Conservation (phyloP, 2,888 invertebrate species). For the Drosophila ezoana region DNA sequence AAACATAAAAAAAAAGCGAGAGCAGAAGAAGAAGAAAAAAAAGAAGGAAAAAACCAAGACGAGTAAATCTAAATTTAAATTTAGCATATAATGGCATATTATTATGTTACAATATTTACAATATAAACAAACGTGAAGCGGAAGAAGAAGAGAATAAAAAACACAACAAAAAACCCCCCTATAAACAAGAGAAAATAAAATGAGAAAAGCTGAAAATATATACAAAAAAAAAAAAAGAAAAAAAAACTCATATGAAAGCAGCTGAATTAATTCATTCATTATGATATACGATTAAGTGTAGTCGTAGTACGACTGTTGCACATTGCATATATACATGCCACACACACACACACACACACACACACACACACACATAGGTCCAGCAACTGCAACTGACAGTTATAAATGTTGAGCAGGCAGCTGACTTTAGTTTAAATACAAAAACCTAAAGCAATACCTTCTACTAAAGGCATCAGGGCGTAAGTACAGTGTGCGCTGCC, state of each 20-base stretch:
- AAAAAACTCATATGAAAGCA: slow-evolving; percentile 48
- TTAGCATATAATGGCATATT: slow-evolving; percentile 70
- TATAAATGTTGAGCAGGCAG: slow-evolving; percentile 49
- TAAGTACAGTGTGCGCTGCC: slow-evolving; percentile 25
- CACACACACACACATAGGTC: slow-evolving; percentile 6
- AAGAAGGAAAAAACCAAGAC: slow-evolving; percentile 23
- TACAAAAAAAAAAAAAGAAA: slow-evolving; percentile 24
- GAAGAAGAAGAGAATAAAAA: slow-evolving; percentile 22
- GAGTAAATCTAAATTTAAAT: slow-evolving; percentile 70
- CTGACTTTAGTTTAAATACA: slow-evolving; percentile 18
- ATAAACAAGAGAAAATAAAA: slow-evolving; percentile 39
- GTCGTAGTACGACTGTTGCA: slow-evolving; percentile 68
- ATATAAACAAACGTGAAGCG: slow-evolving; percentile 23
- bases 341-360: slow-evolving; percentile 25
- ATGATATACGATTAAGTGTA: slow-evolving; percentile 67
- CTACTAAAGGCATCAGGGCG: slow-evolving; percentile 5
- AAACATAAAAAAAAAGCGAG: slow-evolving; percentile 43
- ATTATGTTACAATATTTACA: slow-evolving; percentile 77
- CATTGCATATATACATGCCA: slow-evolving; percentile 48
- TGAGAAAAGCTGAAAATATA: slow-evolving; percentile 49
- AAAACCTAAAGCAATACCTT: slow-evolving; percentile 20
- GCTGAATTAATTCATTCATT: slow-evolving; percentile 52
- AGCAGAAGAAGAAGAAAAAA: slow-evolving; percentile 13
- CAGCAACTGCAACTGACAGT: slow-evolving; percentile 39
- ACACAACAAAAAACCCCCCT: slow-evolving; percentile 40